Evolutionary conservation across 2,113 vertebrate species (phyloP), one percentile per base, ranked within the genome.

Genomic region (Cyanoderma ruficeps): DNA sequence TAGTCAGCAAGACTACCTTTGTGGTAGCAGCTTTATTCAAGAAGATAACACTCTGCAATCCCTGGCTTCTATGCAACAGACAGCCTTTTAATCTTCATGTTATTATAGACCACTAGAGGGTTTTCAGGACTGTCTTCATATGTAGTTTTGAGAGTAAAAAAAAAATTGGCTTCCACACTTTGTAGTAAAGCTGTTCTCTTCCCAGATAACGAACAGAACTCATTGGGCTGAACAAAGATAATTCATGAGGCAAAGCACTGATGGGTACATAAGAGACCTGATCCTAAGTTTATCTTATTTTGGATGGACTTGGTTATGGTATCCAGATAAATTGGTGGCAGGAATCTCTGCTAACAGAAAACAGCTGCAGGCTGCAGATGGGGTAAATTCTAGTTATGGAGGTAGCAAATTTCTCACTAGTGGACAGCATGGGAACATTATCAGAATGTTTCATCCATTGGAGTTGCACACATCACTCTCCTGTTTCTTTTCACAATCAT

Each of bases 21-120:
- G 39, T 83, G 75, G 57, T 59, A 93, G 78, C 23, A 69, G 41
- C 55, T 74, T 94, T 76, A 69, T 87, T 93, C 67, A 77, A 76
- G 56, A 68, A 81, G 50, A 42, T 46, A 79, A 68, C 10, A 10
- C 31, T 71, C 41, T 57, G 42, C 37, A 83, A 61, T 65, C 50
- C 19, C 25, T 28, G 33, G 25, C n/a, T 89, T 61, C 65, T 64
- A 27, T 57, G 77, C 37, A 67, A 52, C 42, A 82, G 44, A 63
- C 42, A 84, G 49, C 30, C 61, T 91, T 95, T 93, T 87, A 95
- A 85, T 87, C 53, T 89, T 85, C 35, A n/a, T 44, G 15, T 37
- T 89, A 64, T 79, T 89, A 39, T 16, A 85, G 50, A 78, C 61
- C 53, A 72, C 77, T 56, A 87, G n/a, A 82, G 31, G 46, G 17